Percentiles rank a stretch among this genome's conserved stretches.
Conservation (phyloP, 2,888 invertebrate genomes). For the Drosophila testacea region DNA sequence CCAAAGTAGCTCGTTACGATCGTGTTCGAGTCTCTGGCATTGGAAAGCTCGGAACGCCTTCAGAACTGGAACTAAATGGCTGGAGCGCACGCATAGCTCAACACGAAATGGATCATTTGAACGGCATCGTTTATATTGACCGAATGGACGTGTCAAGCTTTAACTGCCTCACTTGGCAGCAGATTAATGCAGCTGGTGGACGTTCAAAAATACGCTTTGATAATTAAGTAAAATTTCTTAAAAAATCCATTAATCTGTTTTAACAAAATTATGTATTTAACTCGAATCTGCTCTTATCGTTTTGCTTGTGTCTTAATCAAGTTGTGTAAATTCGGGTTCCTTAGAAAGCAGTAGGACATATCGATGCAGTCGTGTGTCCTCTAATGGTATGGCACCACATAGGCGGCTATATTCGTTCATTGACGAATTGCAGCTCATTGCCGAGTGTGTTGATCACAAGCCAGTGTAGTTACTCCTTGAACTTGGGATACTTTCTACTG, state of each 20-base stretch:
- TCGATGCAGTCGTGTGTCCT: conserved; percentile 90
- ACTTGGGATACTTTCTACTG: conserved; percentile 90
- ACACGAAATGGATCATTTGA: conserved; percentile 92
- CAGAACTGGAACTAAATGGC: conserved; percentile 86
- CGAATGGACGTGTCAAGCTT: conserved; percentile 89
- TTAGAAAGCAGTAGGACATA: conserved; percentile 92
- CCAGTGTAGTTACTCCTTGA: conserved; percentile 96
- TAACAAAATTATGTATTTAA: conserved; percentile 86
- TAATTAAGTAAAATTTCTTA: conserved; percentile 51
- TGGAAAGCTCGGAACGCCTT: conserved; percentile 86
- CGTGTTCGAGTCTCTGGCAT: conserved; percentile 87
- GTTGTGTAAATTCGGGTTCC: conserved; percentile 87
- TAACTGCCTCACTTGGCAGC: conserved; percentile 87
- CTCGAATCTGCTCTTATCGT: conserved; percentile 85
- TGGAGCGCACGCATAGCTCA: conserved; percentile 91
- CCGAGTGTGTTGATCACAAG: conserved; percentile 94
- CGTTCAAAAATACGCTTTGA: conserved; percentile 87
- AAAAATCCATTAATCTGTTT: too few relatives aligned
- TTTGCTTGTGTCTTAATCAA: conserved; percentile 85
- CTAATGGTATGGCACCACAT: conserved; percentile 93
- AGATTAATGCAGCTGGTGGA: conserved; percentile 88
- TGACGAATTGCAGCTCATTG: conserved; percentile 88
- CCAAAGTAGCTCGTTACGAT: conserved; percentile 89
- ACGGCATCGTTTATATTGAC: conserved; percentile 90
- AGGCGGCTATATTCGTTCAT: conserved; percentile 90